A percentile compares a stretch with the other conserved stretches of the same genome.
phyloP scores from a whole-genome alignment of 2,797 vertebrate species.

The Yasuhikotakia modesta region DNA sequence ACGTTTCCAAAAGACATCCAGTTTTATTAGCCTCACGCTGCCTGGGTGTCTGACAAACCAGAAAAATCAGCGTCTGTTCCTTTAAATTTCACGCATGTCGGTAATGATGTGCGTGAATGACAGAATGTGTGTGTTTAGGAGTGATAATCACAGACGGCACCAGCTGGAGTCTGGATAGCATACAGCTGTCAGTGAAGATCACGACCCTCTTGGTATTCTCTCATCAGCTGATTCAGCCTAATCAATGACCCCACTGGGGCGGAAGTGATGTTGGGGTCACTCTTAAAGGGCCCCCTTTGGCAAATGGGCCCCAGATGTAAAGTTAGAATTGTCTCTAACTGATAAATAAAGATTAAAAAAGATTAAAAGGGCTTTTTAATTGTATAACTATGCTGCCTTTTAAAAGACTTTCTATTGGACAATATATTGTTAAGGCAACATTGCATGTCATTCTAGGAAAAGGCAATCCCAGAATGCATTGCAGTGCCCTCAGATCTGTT shows the following conservation, averaged over 20 bases:
- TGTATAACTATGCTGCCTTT: not conserved
- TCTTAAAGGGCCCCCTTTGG: conserved; percentile 30
- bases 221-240: conserved; percentile 61
- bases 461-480: not conserved
- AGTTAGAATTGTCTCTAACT: conserved; percentile 30
- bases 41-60: not conserved
- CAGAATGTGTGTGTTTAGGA: conserved; percentile 1
- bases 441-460: too few relatives aligned
- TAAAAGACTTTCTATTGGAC: not conserved
- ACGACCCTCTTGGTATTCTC: conserved; percentile 54
- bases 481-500: not conserved
- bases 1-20: not conserved
- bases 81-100: not conserved
- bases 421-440: too few relatives aligned
- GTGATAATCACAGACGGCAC: conserved; percentile 63
- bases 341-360: too few relatives aligned
- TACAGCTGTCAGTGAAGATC: conserved; percentile 66
- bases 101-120: not conserved
- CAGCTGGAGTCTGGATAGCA: conserved; percentile 46
- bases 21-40: not conserved
- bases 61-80: not conserved
- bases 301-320: conserved; percentile 50
- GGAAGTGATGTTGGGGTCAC: conserved; percentile 14
- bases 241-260: conserved; percentile 64
- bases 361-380: too few relatives aligned